Evolutionary conservation across 1,140 invertebrate species (phyloP).

Genomic region (Planococcus citri): DNA sequence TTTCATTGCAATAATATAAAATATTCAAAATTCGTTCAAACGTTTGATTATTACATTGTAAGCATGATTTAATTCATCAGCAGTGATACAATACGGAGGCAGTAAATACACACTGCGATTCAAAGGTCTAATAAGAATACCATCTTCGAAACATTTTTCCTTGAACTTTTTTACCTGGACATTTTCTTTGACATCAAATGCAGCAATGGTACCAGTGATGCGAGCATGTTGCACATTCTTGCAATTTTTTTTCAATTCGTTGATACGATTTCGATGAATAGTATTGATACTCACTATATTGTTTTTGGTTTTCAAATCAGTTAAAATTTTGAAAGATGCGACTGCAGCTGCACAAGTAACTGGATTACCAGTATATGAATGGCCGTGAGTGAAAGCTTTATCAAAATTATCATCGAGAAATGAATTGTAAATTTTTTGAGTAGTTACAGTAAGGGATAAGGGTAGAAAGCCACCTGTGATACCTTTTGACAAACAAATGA

Average conservation of each 20-base stretch:
- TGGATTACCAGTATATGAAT: conserved; percentile 19
- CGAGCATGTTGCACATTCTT: not conserved
- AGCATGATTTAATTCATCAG: not conserved
- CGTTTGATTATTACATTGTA: not conserved
- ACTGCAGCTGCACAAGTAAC: conserved; percentile 19
- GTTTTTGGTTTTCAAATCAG: not conserved
- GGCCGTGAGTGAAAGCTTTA: conserved; percentile 21
- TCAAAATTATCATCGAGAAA: not conserved
- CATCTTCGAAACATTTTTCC: conserved; percentile 9
- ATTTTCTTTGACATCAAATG: conserved; percentile 2
- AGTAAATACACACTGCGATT: conserved; percentile 11
- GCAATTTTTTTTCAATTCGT: not conserved
- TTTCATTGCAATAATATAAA: too few species aligned
- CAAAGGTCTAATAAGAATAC: conserved; percentile 17
- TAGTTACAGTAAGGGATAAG: conserved; percentile 25
- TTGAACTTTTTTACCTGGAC: not conserved
- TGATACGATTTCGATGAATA: not conserved
- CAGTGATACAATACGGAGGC: conserved; percentile 19
- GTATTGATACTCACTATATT: not conserved
- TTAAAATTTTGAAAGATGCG: conserved; percentile 2
- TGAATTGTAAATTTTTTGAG: conserved; percentile 21
- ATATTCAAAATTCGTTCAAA: too few species aligned
- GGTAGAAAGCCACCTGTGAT: conserved; percentile 28
- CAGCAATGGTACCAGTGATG: conserved; percentile 18
- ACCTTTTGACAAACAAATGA: conserved; percentile 28